These are phyloP conservation scores for Magallana nippona DNA, from an alignment of 2,888 invertebrate species.

Conservation along the genomic window DNA sequence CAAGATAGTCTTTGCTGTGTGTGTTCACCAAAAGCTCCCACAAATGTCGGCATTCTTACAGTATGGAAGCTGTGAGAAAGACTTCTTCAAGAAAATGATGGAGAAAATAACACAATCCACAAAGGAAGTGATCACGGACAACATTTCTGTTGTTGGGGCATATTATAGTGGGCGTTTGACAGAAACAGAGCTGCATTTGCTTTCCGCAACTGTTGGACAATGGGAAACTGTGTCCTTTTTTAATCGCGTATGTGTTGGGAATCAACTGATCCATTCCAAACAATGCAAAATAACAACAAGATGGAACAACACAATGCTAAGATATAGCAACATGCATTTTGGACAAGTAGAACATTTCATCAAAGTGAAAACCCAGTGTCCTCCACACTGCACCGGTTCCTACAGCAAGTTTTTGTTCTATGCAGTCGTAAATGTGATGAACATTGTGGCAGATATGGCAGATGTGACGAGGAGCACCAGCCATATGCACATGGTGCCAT, in stretches of 20 bases:
- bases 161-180: neutral
- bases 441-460: neutral
- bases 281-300: conserved; percentile 13
- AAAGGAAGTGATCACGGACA: neutral
- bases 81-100: conserved; percentile 4
- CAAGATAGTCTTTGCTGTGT: conserved; percentile 25
- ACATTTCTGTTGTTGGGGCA: neutral
- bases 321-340: neutral
- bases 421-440: neutral
- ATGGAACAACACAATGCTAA: neutral
- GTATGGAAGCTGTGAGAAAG: neutral
- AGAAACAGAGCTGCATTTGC: neutral
- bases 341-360: neutral
- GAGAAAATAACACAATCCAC: conserved; percentile 8
- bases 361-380: neutral
- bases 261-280: neutral
- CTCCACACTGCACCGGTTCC: too few relatives aligned
- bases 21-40: conserved; percentile 29
- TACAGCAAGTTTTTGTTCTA: too few relatives aligned
- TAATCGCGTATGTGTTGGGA: neutral
- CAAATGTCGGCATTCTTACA: neutral
- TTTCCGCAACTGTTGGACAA: neutral
- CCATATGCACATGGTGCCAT: neutral
- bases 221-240: conserved; percentile 26
- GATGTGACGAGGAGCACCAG: neutral